Evolutionary conservation across 1,140 invertebrate genomes (phyloP).

Genomic region (Aricia agestis): DNA sequence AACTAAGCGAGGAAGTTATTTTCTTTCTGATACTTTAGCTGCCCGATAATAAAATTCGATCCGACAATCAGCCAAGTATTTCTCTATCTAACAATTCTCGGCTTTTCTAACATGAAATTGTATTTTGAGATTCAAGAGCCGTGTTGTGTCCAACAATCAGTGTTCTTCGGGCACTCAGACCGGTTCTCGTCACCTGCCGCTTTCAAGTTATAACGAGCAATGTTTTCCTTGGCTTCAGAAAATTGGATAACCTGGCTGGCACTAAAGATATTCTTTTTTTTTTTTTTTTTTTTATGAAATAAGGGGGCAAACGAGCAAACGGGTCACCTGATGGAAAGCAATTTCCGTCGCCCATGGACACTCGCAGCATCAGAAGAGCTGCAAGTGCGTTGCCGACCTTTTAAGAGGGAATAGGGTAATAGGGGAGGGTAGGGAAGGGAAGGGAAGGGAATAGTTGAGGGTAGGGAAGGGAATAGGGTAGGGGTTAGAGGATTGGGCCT

Average conservation of each 20-base stretch:
- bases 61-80: neutral
- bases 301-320: too few species aligned
- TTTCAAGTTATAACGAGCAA: neutral
- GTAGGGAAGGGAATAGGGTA: too few species aligned
- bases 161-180: neutral
- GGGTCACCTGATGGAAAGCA: too few species aligned
- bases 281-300: too few species aligned
- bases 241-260: neutral
- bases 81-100: neutral
- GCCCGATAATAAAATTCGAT: neutral
- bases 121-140: neutral
- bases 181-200: neutral
- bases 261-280: neutral
- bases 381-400: too few species aligned
- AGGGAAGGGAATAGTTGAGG: too few species aligned
- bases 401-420: too few species aligned
- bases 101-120: neutral
- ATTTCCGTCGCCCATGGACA: too few species aligned
- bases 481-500: too few species aligned
- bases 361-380: too few species aligned
- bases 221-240: slow-evolving; percentile 2
- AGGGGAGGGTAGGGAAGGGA: too few species aligned
- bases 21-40: neutral
- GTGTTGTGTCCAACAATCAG: neutral
- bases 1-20: neutral